phyloP scores from a whole-genome alignment of 2,888 invertebrate genomes.

The Philereme vetulata region DNA sequence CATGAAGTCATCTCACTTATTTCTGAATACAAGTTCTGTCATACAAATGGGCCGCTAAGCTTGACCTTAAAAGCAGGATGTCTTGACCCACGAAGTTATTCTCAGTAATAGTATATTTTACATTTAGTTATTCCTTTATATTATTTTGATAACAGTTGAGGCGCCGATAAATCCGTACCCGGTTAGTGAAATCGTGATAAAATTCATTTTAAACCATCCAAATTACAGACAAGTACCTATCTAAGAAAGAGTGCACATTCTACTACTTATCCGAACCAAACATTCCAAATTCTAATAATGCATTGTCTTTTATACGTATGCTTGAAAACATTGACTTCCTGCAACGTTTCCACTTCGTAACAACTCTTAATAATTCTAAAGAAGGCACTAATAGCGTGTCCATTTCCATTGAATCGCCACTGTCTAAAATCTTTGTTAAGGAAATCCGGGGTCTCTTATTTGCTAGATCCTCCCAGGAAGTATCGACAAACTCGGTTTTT shows the following conservation, averaged over 20 bases:
- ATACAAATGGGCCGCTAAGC: conserved; percentile 3
- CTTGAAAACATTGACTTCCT: conserved; percentile 21
- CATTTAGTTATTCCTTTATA: conserved; percentile 44
- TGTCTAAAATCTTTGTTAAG: conserved; percentile 44
- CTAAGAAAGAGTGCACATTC: background rate
- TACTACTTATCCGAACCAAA: background rate
- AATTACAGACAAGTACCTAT: background rate
- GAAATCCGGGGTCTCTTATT: conserved; percentile 41
- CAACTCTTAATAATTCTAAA: conserved; percentile 25
- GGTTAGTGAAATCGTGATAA: conserved; percentile 64
- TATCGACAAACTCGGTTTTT: conserved; percentile 48
- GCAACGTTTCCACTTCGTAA: conserved; percentile 27
- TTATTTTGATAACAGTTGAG: conserved; percentile 61
- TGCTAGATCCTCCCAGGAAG: conserved; percentile 47
- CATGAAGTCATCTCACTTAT: conserved; percentile 18
- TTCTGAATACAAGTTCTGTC: conserved; percentile 1
- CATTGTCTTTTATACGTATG: conserved; percentile 13
- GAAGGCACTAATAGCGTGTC: conserved; percentile 31
- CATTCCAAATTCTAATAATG: background rate
- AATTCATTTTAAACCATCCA: conserved; percentile 38
- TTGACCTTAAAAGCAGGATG: conserved; percentile 32
- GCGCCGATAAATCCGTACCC: conserved; percentile 67
- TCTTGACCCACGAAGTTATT: conserved; percentile 30
- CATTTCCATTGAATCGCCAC: conserved; percentile 50
- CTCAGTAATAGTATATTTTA: conserved; percentile 42